Percentiles rank a stretch among this genome's conserved stretches.
Conservation (phyloP, 2,113 vertebrate genomes). For the Neolamprologus falcicula region DNA sequence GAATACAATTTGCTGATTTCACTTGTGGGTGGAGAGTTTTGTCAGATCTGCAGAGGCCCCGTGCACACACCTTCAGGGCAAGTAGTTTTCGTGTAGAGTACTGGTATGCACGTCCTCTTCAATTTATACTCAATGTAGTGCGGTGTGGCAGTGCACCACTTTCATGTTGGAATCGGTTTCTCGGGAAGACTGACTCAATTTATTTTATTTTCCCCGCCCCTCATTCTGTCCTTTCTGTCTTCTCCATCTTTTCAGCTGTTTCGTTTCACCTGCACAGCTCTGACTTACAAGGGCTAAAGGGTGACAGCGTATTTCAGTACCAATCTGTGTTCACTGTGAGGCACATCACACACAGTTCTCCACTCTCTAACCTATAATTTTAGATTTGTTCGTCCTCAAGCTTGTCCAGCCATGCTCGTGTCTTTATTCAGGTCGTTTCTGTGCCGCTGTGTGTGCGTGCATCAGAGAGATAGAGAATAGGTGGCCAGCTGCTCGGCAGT, state of each 20-base stretch:
- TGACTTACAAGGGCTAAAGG: neutral
- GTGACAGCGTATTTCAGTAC: neutral
- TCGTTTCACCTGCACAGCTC: neutral
- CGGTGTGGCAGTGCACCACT: constrained; percentile 30
- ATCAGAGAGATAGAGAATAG: neutral
- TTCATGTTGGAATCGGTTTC: constrained; percentile 56
- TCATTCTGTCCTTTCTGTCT: neutral
- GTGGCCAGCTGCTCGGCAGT: constrained; percentile 24
- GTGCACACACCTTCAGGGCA: neutral
- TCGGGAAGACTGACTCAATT: constrained; percentile 2
- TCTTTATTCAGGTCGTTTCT: neutral
- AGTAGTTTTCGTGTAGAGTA: constrained; percentile 1
- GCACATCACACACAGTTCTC: neutral
- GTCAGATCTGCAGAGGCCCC: neutral
- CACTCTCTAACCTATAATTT: neutral
- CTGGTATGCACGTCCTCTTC: constrained; percentile 8
- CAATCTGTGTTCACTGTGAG: neutral
- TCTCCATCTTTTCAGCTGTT: constrained; percentile 12
- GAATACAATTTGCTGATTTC: constrained; percentile 19
- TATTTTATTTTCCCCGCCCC: neutral
- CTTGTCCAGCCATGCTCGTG: neutral
- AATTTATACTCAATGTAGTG: constrained; percentile 23
- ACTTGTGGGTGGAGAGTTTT: constrained; percentile 2
- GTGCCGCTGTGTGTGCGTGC: neutral
- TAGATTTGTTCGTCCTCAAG: neutral